Base-by-base conservation (phyloP, 2,888 invertebrate species). In the Oxycera nigricornis region DNA sequence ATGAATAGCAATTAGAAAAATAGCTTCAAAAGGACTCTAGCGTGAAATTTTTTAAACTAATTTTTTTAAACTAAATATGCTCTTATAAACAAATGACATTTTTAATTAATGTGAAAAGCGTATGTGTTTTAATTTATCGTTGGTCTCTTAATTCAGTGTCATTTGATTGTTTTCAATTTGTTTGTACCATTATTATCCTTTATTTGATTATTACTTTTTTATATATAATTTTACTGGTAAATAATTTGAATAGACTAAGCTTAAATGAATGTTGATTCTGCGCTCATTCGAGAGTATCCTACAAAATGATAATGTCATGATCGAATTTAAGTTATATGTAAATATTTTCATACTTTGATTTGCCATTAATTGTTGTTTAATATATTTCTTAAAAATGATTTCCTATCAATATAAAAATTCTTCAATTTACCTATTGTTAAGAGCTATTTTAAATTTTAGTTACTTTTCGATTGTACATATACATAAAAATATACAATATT, bases 381-480 rank as follows among this genome's bases (percentile, higher is more conserved):
- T 22, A 22, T 55, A 24, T n/a, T 55, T 55, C 24, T 55, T 20
- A 55, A 24, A n/a, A n/a, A 55, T 55, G 11, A 17, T 55, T 9
- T 9, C 39, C 39, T 39, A 39, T 14, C n/a, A 55, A 55, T 6
- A 2, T 55, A 55, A 55, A 20, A 17, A 55, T 55, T 55, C 17
- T 55, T 55, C 24, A 22, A 41, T 41, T 39, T 41, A 62, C n/a
- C n/a, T n/a, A 30, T 7, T 41, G 41, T 24, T 65, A 31, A 62
- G 35, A 62, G 3, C 35, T 62, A n/a, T 62, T 7, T 35, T 26
- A 65, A n/a, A 24, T 65, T 22, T 39, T 65, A 65, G 30, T 59
- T 59, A 24, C 59, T 30, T n/a, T n/a, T 39, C 39, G n/a, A 65
- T 65, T 65, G 65, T 65, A 65, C 39, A 65, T 65, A 65, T 65